Evolutionary conservation across 2,113 vertebrate species (phyloP), one percentile per base, ranked within the genome.

Genomic region (Phylloscopus trochiloides): DNA sequence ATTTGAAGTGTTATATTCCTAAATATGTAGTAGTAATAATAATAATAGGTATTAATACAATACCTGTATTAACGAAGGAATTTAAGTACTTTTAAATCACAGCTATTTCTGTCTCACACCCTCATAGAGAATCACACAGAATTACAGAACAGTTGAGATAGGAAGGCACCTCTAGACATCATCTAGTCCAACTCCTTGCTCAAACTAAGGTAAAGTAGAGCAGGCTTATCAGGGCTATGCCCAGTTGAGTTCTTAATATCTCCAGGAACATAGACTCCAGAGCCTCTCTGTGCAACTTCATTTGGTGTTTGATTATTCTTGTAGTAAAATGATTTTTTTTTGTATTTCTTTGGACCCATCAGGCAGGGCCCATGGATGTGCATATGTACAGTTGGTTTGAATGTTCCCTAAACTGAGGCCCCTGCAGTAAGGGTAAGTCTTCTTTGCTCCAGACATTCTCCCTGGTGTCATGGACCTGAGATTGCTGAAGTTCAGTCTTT

Each of bases 391-490:
- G 19, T 65, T 79, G 51, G 52, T 81, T 82, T 59, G 63, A 68
- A 57, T 38, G 12, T 65, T 82, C 11, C 17, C 25, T 54, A 31
- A 52, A 47, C 2, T 22, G 22, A 57, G 61, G 8, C 3, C 82
- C 31, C 28, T 48, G 6, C 14, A 36, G 16, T 20, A n/a, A 62
- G 8, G 25, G 17, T 22, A 78, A 54, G 16, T 36, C 5, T 63
- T 63, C n/a, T 57, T 61, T 80, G 13, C 15, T 73, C 36, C 40
- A 45, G 31, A 26, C 0, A 0, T 65, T 65, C 26, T 42, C 21
- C 19, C 21, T 43, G 8, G 13, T 73, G 50, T 75, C 28, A 34
- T 10, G 15, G 22, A 50, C 22, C 47, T 77, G 31, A 14, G 15
- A 38, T 34, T 62, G n/a, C 34, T 78, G 43, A 67, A 83, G 38